A percentile compares a stretch with the other conserved stretches of the same genome.
phyloP scores from a whole-genome alignment of 1,140 invertebrate species.

The Eupeodes corollae region DNA sequence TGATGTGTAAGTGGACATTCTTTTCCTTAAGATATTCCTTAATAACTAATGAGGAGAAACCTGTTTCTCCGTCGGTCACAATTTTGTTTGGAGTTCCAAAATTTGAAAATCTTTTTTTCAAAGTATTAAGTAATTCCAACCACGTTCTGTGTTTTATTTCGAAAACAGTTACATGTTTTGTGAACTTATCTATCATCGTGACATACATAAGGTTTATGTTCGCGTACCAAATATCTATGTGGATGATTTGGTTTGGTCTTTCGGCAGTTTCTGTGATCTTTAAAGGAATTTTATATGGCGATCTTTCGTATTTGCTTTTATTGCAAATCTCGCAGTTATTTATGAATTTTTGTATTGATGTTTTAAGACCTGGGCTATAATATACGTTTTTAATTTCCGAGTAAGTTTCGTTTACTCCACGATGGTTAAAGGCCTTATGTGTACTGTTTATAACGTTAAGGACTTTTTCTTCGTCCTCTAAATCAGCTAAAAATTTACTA shows the following conservation, averaged over 20 bases:
- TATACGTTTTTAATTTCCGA: conserved; percentile 8
- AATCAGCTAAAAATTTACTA: too few relatives aligned
- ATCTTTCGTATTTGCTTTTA: conserved; percentile 10
- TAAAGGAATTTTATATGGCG: conserved; percentile 8
- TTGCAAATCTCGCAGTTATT: conserved; percentile 13
- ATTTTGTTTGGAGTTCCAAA: too few relatives aligned
- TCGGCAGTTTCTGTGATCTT: conserved; percentile 6
- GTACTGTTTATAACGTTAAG: conserved; percentile 2
- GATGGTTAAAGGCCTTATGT: conserved; percentile 6
- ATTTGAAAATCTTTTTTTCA: too few relatives aligned
- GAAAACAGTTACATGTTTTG: conserved; percentile 10
- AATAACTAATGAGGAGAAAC: too few relatives aligned
- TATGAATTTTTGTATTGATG: conserved; percentile 10
- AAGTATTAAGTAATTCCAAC: too few relatives aligned
- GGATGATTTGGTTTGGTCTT: conserved; percentile 9
- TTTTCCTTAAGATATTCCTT: too few relatives aligned
- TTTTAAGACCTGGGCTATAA: conserved; percentile 9
- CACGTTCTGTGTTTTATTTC: too few relatives aligned
- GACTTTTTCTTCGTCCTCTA: not conserved
- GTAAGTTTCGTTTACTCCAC: conserved; percentile 9
- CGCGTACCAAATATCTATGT: conserved; percentile 7
- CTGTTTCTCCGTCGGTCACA: too few relatives aligned
- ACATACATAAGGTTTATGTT: conserved; percentile 6
- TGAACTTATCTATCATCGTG: conserved; percentile 7
- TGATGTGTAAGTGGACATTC: too few relatives aligned